Evolutionary conservation across 2,797 vertebrate species (phyloP).

Genomic region (Trichosurus vulpecula): DNA sequence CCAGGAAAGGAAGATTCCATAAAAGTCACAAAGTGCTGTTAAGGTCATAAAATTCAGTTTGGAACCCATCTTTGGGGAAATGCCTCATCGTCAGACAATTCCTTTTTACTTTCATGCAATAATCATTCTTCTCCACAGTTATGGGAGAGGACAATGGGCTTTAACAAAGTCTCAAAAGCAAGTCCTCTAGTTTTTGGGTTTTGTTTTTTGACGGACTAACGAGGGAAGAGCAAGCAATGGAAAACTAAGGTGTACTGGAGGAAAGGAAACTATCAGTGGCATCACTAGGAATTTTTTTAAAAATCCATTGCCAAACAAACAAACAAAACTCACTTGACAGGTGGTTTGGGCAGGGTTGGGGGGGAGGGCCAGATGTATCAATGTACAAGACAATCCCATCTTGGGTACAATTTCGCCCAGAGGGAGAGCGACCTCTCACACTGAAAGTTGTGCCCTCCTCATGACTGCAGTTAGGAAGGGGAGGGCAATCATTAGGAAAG

Average conservation of each 20-base stretch:
- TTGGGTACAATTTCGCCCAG: background rate
- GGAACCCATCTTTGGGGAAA: conserved; percentile 19
- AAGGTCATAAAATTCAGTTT: conserved; percentile 35
- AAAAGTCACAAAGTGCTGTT: background rate
- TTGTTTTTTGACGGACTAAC: background rate
- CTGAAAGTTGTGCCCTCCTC: background rate
- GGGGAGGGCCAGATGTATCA: background rate
- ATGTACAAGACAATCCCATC: background rate
- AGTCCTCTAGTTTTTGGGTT: background rate
- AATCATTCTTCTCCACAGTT: background rate
- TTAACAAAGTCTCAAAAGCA: conserved; percentile 17
- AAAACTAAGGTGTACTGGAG: background rate
- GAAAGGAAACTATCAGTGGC: background rate
- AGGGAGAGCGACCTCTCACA: background rate
- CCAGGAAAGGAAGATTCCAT: background rate
- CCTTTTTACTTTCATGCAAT: conserved; percentile 15
- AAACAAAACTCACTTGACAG: background rate
- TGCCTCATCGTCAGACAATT: background rate
- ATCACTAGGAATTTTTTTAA: background rate
- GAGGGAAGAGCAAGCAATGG: background rate
- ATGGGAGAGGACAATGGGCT: conserved; percentile 16
- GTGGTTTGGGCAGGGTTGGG: background rate
- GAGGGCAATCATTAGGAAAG: background rate
- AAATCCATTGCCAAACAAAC: background rate
- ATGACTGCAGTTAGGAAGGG: background rate